Conservation (phyloP, 2,797 vertebrate species). For the Molossus alvarezi region DNA sequence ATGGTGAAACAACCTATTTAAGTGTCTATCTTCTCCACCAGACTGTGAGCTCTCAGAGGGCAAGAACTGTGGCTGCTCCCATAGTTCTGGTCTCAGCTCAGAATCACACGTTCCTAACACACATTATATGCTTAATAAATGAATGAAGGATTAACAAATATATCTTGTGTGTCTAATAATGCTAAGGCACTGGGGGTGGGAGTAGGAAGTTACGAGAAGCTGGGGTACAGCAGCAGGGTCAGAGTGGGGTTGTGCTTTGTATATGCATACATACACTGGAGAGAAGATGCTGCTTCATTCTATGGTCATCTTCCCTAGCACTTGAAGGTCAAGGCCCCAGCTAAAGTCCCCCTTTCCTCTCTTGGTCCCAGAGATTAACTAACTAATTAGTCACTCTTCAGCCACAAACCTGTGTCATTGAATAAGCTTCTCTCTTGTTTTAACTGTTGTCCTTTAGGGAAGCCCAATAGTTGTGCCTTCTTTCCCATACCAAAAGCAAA, state of each 20-base stretch:
- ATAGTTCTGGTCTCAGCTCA: not conserved
- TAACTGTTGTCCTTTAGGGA: not conserved
- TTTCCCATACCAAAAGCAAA: not conserved
- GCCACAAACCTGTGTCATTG: not conserved
- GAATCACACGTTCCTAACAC: not conserved
- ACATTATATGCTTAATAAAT: not conserved
- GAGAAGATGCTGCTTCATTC: not conserved
- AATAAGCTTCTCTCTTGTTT: not conserved
- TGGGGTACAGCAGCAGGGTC: not conserved
- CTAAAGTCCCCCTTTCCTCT: not conserved
- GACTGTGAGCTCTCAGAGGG: not conserved
- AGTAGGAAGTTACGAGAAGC: not conserved
- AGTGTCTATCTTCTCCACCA: not conserved
- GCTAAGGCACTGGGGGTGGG: not conserved
- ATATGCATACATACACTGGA: rapidly evolving
- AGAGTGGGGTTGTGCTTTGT: not conserved
- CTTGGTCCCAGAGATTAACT: not conserved
- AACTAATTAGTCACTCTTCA: not conserved
- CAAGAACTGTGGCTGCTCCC: not conserved
- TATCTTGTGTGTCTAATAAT: not conserved
- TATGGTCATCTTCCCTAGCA: not conserved
- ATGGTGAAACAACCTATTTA: not conserved
- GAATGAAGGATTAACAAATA: not conserved
- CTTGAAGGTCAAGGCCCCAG: not conserved
- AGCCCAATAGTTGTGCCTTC: not conserved